Conservation (phyloP, 2,888 invertebrate species). For the Criorhina ranunculi region DNA sequence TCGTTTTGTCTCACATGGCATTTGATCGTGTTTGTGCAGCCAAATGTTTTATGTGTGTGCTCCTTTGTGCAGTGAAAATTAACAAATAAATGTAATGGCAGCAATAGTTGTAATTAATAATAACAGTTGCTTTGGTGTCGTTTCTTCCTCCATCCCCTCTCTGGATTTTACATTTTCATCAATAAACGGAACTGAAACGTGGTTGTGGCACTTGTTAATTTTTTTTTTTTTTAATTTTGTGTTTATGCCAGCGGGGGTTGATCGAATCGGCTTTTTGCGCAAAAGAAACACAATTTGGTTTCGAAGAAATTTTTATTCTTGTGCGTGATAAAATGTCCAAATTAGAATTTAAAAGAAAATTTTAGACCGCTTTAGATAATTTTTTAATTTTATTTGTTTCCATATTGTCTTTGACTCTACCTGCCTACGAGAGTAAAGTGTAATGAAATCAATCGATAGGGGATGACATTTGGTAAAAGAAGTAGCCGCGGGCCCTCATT, state of each 20-base stretch:
- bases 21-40: slow-evolving; percentile 74
- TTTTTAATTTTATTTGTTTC: too few species aligned
- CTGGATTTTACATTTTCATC: background rate
- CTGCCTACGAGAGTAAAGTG: too few species aligned
- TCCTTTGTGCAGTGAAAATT: slow-evolving; percentile 66
- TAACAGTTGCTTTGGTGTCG: slow-evolving; percentile 70
- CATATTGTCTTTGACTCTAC: too few species aligned
- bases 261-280: background rate
- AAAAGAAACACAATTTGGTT: background rate
- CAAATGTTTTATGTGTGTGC: slow-evolving; percentile 63
- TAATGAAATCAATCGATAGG: too few species aligned
- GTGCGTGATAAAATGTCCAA: too few species aligned
- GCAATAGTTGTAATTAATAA: slow-evolving; percentile 74
- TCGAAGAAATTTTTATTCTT: background rate
- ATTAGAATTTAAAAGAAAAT: too few species aligned
- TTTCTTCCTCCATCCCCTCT: slow-evolving; percentile 20
- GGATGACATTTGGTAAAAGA: too few species aligned
- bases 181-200: background rate
- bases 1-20: slow-evolving; percentile 75
- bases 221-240: slow-evolving; percentile 14
- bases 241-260: slow-evolving; percentile 4
- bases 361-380: too few species aligned
- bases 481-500: too few species aligned
- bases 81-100: slow-evolving; percentile 75
- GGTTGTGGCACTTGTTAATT: slow-evolving; percentile 34